Percentiles rank a stretch among this genome's conserved stretches.
Evolutionary conservation across 2,113 vertebrate genomes (phyloP).

Genomic region (Noturus placidus): DNA sequence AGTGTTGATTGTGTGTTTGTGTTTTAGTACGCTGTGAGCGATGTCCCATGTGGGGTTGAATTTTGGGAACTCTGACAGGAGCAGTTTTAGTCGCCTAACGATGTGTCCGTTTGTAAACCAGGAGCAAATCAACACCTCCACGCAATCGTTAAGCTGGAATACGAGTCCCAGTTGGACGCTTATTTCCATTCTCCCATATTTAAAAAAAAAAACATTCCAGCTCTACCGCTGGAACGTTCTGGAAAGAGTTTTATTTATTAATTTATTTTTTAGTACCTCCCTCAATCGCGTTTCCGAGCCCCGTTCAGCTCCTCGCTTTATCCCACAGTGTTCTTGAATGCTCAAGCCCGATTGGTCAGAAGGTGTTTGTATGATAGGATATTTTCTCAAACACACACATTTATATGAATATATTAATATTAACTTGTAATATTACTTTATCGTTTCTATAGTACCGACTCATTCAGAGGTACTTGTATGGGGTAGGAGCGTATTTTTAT

Average conservation of each 20-base stretch:
- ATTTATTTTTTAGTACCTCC: neutral
- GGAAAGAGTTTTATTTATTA: neutral
- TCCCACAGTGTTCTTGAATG: neutral
- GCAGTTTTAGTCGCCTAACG: conserved; percentile 25
- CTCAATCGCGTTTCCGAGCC: neutral
- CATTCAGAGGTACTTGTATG: neutral
- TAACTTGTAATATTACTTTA: neutral
- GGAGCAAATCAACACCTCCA: conserved; percentile 10
- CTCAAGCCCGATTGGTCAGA: neutral
- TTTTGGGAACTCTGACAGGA: conserved; percentile 21
- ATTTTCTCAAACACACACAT: neutral
- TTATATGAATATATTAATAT: neutral
- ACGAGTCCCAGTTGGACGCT: neutral
- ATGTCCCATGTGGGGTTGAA: conserved; percentile 16
- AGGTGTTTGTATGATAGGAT: neutral
- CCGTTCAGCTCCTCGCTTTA: neutral
- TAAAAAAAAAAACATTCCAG: neutral
- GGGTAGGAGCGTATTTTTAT: no score
- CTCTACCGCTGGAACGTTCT: neutral
- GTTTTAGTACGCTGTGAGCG: neutral
- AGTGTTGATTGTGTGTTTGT: conserved; percentile 23
- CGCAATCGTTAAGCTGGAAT: neutral
- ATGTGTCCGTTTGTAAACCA: conserved; percentile 21
- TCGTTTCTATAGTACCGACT: neutral
- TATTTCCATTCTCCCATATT: conserved; percentile 1